Evolutionary conservation across 1,140 invertebrate genomes (phyloP).

Genomic region (Papilio glaucus): DNA sequence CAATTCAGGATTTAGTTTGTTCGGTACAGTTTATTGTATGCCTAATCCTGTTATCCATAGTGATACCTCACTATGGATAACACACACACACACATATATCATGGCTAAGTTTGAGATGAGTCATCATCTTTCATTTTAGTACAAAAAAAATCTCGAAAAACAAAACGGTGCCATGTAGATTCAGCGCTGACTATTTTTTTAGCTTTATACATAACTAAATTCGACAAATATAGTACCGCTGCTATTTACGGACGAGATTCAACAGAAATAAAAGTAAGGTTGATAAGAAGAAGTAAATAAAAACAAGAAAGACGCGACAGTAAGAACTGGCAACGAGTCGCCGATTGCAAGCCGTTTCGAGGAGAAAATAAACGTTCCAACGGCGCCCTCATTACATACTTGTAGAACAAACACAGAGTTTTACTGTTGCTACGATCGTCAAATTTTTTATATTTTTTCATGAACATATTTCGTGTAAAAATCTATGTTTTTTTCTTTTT

Average conservation of each 20-base stretch:
- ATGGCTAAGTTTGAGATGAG: too few species aligned
- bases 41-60: too few species aligned
- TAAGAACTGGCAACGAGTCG: not conserved
- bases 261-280: conserved; percentile 3
- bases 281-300: not conserved
- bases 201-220: not conserved
- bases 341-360: conserved; percentile 1
- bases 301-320: not conserved
- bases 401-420: not conserved
- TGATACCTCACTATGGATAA: too few species aligned
- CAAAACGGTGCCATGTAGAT: too few species aligned
- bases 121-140: too few species aligned
- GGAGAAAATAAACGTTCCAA: conserved; percentile 3
- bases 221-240: not conserved
- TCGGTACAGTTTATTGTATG: too few species aligned
- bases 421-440: not conserved
- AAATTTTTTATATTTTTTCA: not conserved
- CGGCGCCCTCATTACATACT: not conserved
- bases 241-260: not conserved
- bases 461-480: not conserved
- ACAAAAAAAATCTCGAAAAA: too few species aligned
- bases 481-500: too few species aligned
- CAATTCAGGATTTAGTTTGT: too few species aligned
- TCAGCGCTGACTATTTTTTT: not conserved
- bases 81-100: too few species aligned